Conservation (phyloP, 1,140 invertebrate species). For the Hetaerina americana region DNA sequence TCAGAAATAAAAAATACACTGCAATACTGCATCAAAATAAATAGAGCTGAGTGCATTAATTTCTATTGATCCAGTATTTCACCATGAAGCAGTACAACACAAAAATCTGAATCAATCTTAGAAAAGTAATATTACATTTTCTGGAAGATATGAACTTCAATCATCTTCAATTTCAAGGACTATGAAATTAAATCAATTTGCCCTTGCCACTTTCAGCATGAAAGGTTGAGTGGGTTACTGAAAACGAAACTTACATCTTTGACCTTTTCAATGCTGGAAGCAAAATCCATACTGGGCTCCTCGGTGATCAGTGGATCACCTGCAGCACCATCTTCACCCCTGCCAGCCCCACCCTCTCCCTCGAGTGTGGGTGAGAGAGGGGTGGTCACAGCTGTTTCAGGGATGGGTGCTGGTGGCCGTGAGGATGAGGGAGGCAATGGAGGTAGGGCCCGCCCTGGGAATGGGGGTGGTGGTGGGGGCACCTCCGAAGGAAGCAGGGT, state of each 20-base stretch:
- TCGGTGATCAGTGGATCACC: constrained; percentile 30
- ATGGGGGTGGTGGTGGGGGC: constrained; percentile 24
- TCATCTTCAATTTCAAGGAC: too few relatives aligned
- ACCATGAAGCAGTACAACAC: too few relatives aligned
- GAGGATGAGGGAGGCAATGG: constrained; percentile 45
- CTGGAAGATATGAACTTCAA: too few relatives aligned
- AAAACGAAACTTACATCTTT: constrained; percentile 65
- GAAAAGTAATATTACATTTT: too few relatives aligned
- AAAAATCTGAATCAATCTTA: too few relatives aligned
- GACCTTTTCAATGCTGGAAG: constrained; percentile 82
- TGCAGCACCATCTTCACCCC: constrained; percentile 4
- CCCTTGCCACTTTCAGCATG: background rate
- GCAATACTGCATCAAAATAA: too few relatives aligned
- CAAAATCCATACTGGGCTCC: constrained; percentile 60
- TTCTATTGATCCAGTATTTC: too few relatives aligned
- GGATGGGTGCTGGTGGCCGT: background rate
- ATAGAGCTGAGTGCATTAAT: too few relatives aligned
- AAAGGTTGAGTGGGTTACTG: constrained; percentile 8
- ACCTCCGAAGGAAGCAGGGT: background rate
- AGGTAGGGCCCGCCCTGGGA: constrained; percentile 59
- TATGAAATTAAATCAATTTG: constrained; percentile 2
- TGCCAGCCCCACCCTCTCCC: background rate
- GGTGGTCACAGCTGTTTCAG: background rate
- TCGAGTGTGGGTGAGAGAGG: constrained; percentile 10
- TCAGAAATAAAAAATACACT: too few relatives aligned